A percentile compares a stretch with the other conserved stretches of the same genome.
These are phyloP conservation scores for Troides helena DNA, from an alignment of 2,888 invertebrate genomes.

Conservation along the genomic window DNA sequence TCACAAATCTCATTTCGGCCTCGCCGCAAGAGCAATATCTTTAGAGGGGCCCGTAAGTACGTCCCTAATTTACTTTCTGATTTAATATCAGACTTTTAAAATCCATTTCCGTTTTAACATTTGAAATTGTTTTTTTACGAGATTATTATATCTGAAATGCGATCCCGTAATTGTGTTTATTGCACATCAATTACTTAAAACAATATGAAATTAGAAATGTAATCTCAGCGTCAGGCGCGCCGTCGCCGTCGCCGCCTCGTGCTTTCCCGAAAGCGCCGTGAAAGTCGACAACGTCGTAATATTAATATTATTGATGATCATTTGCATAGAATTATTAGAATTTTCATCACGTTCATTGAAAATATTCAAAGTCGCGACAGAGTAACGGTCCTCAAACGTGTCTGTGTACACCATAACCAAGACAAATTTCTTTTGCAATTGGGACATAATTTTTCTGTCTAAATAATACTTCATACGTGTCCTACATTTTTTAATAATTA, in stretches of 20 bases:
- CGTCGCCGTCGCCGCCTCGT: background rate
- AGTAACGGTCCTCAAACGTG: slow-evolving; percentile 62
- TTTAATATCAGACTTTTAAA: slow-evolving; percentile 24
- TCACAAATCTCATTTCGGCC: slow-evolving; percentile 54
- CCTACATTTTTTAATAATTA: background rate
- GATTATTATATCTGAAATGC: slow-evolving; percentile 49
- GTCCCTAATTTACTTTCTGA: slow-evolving; percentile 29
- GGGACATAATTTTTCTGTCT: background rate
- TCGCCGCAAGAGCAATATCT: slow-evolving; percentile 27
- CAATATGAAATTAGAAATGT: slow-evolving; percentile 17
- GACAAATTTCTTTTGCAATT: slow-evolving; percentile 51
- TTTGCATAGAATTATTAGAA: slow-evolving; percentile 49
- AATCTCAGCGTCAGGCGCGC: slow-evolving; percentile 32
- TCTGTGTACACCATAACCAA: slow-evolving; percentile 53
- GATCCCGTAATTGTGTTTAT: slow-evolving; percentile 2
- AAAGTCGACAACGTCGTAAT: background rate
- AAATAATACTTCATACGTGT: background rate
- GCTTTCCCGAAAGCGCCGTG: background rate
- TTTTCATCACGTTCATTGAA: slow-evolving; percentile 56
- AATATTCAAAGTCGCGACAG: slow-evolving; percentile 55
- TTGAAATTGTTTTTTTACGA: slow-evolving; percentile 55
- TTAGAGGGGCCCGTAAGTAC: slow-evolving; percentile 26
- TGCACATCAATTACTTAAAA: slow-evolving; percentile 2
- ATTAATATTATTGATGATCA: slow-evolving; percentile 33
- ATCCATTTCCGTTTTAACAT: slow-evolving; percentile 32